These are phyloP conservation scores for Mugil cephalus DNA, from an alignment of 2,113 vertebrate genomes.

Conservation along the genomic window DNA sequence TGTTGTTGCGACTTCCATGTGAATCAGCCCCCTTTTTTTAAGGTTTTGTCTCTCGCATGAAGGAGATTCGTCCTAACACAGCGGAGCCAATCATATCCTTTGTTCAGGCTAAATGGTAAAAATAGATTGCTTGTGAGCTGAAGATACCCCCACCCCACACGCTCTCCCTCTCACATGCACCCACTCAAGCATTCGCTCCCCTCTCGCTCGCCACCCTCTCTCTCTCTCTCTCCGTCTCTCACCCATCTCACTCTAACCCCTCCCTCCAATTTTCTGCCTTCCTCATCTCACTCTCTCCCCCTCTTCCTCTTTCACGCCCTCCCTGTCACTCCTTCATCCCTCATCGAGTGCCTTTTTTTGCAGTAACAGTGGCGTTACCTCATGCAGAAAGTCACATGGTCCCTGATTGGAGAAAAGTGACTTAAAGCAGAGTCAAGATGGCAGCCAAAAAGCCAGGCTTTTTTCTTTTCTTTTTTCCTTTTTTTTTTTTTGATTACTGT, in stretches of 20 bases:
- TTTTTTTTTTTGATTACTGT: slow-evolving; percentile 60
- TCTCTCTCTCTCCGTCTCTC: slow-evolving; percentile 57
- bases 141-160: slow-evolving; percentile 52
- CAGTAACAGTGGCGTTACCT: slow-evolving; percentile 78
- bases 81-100: slow-evolving; percentile 76
- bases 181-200: slow-evolving; percentile 64
- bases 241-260: slow-evolving; percentile 54
- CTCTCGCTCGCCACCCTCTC: slow-evolving; percentile 62
- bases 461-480: slow-evolving; percentile 45
- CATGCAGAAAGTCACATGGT: slow-evolving; percentile 86
- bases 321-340: slow-evolving; percentile 65
- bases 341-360: slow-evolving; percentile 67
- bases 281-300: slow-evolving; percentile 55
- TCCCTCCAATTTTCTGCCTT: slow-evolving; percentile 56
- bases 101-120: slow-evolving; percentile 82
- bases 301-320: slow-evolving; percentile 30
- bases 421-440: slow-evolving; percentile 82
- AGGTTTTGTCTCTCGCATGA: slow-evolving; percentile 64
- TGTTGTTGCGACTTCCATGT: slow-evolving; percentile 70
- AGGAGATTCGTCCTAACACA: slow-evolving; percentile 66
- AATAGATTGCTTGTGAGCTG: slow-evolving; percentile 79
- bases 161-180: slow-evolving; percentile 65
- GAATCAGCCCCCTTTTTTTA: slow-evolving; percentile 73
- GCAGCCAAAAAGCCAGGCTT: slow-evolving; percentile 77
- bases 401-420: slow-evolving; percentile 80